Percentiles rank a stretch among this genome's conserved stretches.
Conservation (phyloP, 2,888 invertebrate genomes). For the Nesidiocoris tenuis region DNA sequence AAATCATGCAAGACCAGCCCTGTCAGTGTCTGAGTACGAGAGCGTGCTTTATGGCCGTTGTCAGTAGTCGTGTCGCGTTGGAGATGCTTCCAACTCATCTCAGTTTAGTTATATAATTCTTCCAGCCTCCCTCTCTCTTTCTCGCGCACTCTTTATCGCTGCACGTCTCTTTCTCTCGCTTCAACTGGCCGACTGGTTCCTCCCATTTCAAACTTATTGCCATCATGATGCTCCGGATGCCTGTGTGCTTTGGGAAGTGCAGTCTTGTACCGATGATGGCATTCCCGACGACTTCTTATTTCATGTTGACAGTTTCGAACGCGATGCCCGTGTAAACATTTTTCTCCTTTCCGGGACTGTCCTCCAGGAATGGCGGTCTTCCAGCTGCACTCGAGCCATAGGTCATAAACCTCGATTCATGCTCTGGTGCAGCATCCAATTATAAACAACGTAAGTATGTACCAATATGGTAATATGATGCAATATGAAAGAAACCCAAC, state of each 20-base stretch:
- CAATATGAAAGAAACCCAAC: too few relatives aligned
- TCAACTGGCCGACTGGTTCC: not conserved
- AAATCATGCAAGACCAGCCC: slow-evolving; percentile 29
- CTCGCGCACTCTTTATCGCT: too few relatives aligned
- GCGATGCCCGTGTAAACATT: too few relatives aligned
- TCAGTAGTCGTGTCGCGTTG: slow-evolving; percentile 32
- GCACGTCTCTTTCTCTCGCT: too few relatives aligned
- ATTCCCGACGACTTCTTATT: not conserved
- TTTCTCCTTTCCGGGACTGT: too few relatives aligned
- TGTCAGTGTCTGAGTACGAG: not conserved
- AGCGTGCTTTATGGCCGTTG: slow-evolving; percentile 42
- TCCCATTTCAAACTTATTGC: not conserved
- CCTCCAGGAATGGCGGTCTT: too few relatives aligned
- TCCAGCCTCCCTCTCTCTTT: not conserved
- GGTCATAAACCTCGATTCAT: too few relatives aligned
- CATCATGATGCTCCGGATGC: not conserved
- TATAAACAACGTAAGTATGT: too few relatives aligned
- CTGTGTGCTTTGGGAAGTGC: not conserved
- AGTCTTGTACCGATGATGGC: not conserved
- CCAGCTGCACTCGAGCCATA: too few relatives aligned
- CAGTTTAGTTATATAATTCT: slow-evolving; percentile 37
- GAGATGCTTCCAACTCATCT: not conserved
- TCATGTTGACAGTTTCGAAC: not conserved
- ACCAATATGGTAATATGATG: too few relatives aligned
- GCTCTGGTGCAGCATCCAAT: too few relatives aligned